phyloP scores from a whole-genome alignment of 2,113 vertebrate genomes.

The Patagioenas fasciata region DNA sequence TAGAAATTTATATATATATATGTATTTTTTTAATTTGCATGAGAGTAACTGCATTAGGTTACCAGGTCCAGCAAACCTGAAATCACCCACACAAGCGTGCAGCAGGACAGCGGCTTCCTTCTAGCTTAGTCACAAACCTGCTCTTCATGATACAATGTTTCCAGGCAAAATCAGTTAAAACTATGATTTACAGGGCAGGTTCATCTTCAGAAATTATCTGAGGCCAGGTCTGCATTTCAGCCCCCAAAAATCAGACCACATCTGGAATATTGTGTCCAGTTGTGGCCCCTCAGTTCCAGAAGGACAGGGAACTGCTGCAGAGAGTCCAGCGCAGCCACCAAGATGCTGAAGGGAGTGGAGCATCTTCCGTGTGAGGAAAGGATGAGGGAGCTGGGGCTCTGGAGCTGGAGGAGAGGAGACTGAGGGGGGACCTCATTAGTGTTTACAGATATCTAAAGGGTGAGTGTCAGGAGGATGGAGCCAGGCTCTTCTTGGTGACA shows the following conservation, averaged over 20 bases:
- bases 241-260: background rate
- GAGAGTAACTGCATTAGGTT: background rate
- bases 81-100: background rate
- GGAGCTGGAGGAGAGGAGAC: no score
- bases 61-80: background rate
- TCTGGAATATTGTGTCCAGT: no score
- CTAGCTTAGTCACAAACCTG: background rate
- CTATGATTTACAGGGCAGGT: background rate
- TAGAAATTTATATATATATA: background rate
- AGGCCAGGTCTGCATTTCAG: background rate
- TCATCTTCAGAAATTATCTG: background rate
- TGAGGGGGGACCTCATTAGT: no score
- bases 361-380: no score
- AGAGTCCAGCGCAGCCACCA: no score
- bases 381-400: no score
- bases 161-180: background rate
- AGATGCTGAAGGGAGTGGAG: no score
- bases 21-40: background rate
- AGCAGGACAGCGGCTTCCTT: background rate
- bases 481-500: no score
- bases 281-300: no score
- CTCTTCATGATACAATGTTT: background rate
- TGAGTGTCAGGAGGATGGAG: no score
- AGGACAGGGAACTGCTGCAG: no score
- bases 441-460: no score